A percentile compares a stretch with the other conserved stretches of the same genome.
These are phyloP conservation scores for Oryzias woworae DNA, from an alignment of 2,113 vertebrate genomes.

Conservation along the genomic window DNA sequence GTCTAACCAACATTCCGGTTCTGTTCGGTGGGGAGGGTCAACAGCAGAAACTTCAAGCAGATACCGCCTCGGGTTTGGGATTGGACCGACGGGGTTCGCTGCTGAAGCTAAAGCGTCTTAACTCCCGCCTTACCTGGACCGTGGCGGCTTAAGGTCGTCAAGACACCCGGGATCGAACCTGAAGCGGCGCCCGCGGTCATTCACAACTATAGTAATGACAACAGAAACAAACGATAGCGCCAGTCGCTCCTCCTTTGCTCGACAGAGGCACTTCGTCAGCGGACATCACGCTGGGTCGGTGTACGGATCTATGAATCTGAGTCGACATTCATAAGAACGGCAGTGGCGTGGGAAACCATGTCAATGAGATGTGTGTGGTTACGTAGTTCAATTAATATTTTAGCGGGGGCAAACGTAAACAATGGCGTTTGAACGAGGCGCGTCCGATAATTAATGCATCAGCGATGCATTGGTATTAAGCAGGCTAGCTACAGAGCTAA, in stretches of 20 bases:
- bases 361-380: not conserved
- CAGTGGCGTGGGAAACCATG: not conserved
- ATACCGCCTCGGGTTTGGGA: slow-evolving; percentile 41
- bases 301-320: not conserved
- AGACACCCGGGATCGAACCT: not conserved
- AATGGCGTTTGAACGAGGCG: not conserved
- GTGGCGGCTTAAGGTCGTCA: slow-evolving; percentile 4
- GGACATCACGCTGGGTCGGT: slow-evolving; percentile 11
- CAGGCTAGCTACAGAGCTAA: slow-evolving; percentile 53
- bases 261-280: slow-evolving; percentile 32
- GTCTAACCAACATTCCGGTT: not conserved
- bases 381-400: not conserved
- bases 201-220: slow-evolving; percentile 15
- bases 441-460: slow-evolving; percentile 57
- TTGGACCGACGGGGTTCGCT: slow-evolving; percentile 34
- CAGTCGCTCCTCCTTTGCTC: slow-evolving; percentile 32
- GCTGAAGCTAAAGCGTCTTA: slow-evolving; percentile 5
- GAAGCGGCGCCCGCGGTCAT: slow-evolving; percentile 5
- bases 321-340: not conserved
- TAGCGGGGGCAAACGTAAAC: not conserved
- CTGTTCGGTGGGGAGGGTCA: slow-evolving; percentile 18
- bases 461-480: slow-evolving; percentile 16
- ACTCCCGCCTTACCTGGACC: not conserved
- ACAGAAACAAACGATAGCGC: slow-evolving; percentile 34
- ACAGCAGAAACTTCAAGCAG: slow-evolving; percentile 22